Conservation (phyloP, 2,113 vertebrate genomes). For the Zosterops borbonicus region DNA sequence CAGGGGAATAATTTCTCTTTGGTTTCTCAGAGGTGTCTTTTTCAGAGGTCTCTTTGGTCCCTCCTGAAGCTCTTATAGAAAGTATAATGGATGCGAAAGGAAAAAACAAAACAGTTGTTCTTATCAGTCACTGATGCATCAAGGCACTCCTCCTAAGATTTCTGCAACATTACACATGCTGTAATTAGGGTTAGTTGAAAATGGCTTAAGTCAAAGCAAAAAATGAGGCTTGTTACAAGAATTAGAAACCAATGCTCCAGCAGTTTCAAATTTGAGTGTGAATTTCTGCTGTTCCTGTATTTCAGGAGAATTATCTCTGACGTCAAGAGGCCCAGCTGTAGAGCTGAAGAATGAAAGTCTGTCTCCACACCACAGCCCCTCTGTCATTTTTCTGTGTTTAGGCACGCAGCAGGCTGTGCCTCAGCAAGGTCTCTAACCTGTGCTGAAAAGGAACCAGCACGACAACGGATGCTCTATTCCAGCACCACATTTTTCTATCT, state of each 20-base stretch:
- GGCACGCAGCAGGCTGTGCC: neutral
- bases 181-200: neutral
- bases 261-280: neutral
- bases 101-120: neutral
- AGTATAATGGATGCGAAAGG: neutral
- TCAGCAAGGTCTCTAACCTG: neutral
- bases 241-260: neutral
- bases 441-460: neutral
- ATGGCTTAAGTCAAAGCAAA: neutral
- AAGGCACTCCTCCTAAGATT: neutral
- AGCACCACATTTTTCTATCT: neutral
- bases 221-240: neutral
- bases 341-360: neutral
- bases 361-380: neutral
- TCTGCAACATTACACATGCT: neutral
- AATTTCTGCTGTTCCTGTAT: neutral
- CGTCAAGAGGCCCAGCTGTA: neutral
- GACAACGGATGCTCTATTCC: neutral
- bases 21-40: neutral
- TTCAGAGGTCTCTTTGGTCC: neutral
- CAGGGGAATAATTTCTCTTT: neutral
- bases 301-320: neutral
- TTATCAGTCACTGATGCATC: neutral
- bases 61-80: neutral
- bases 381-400: neutral